These are phyloP conservation scores for Ibidorhyncha struthersii DNA, from an alignment of 2,113 vertebrate genomes.

Conservation along the genomic window DNA sequence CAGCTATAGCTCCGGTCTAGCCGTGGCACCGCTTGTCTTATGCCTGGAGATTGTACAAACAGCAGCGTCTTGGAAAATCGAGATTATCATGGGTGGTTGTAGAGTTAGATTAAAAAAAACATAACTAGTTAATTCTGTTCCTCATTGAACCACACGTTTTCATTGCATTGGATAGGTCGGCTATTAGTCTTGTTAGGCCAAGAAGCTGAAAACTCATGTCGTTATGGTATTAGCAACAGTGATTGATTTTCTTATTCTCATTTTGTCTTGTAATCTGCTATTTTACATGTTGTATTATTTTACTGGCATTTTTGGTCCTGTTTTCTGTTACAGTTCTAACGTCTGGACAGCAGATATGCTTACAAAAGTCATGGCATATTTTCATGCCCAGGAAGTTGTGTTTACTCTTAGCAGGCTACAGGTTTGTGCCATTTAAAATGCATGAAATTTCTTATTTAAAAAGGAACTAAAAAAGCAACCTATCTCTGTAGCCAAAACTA, in stretches of 20 bases:
- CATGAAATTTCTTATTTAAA: not conserved
- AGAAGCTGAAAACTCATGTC: not conserved
- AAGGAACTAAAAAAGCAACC: not conserved
- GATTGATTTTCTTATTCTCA: not conserved
- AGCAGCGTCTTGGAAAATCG: not conserved
- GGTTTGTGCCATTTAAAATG: slow-evolving; percentile 63
- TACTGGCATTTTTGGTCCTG: not conserved
- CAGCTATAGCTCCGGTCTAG: not conserved
- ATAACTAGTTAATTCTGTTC: not conserved
- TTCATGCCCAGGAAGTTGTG: slow-evolving; percentile 52
- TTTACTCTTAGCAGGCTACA: slow-evolving; percentile 71
- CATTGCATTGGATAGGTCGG: not conserved
- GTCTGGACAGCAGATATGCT: slow-evolving; percentile 72
- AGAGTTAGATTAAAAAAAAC: not conserved
- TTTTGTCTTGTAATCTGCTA: not conserved
- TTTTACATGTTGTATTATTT: not conserved
- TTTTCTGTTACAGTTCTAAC: slow-evolving; percentile 62
- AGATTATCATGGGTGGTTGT: not conserved
- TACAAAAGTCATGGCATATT: slow-evolving; percentile 68
- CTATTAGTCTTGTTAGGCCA: not conserved
- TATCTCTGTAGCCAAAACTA: not conserved
- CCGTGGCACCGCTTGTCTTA: not conserved
- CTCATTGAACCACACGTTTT: not conserved
- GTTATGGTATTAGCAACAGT: not conserved
- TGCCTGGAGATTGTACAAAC: not conserved